Evolutionary conservation across 2,113 vertebrate species (phyloP), one percentile per base, ranked within the genome.

Genomic region (Cyanistes caeruleus): DNA sequence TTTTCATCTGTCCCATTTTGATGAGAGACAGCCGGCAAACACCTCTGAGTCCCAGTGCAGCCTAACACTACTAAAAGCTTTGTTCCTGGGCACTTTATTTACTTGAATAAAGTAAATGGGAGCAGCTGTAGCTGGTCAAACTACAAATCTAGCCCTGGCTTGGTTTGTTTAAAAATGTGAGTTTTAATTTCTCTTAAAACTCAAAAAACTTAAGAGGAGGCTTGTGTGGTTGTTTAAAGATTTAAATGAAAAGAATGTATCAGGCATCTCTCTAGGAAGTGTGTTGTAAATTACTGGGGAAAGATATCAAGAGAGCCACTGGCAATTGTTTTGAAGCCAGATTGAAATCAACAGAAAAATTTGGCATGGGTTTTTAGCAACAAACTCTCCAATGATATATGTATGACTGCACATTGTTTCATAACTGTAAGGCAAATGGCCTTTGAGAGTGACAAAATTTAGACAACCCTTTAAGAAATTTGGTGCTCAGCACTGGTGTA

Each of bases 301-400:
- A 86, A n/a, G 48, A 80, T 52, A 67, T 3, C 27, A 69, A 48
- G 52, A 90, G 48, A 93, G 68, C 64, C 64, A 81, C 33, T 87
- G 64, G 80, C 80, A 87, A 30, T 69, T 90, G 51, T 92, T 96
- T 51, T 81, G 67, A 84, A 86, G 79, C 43, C 67, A 67, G 37
- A 80, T 88, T 80, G 92, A 95, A 93, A 92, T 94, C 43, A 69
- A 70, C 37, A 70, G 85, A 84, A 93, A 84, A 83, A 52, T n/a
- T 63, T 80, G 83, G 35, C 72, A 27, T 44, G 28, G 63, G 28
- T 39, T 73, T 84, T 83, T 84, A 88, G 58, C 58, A 85, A 35
- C 46, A 93, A 83, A 80, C 27, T 62, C 11, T n/a, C 86, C 64
- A 21, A 10, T 67, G 75, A 33, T 93, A 46, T 43, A 30, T 77